Evolutionary conservation across 2,113 vertebrate genomes (phyloP), one percentile per base, ranked within the genome.

Genomic region (Mesoclemmys tuberculata): DNA sequence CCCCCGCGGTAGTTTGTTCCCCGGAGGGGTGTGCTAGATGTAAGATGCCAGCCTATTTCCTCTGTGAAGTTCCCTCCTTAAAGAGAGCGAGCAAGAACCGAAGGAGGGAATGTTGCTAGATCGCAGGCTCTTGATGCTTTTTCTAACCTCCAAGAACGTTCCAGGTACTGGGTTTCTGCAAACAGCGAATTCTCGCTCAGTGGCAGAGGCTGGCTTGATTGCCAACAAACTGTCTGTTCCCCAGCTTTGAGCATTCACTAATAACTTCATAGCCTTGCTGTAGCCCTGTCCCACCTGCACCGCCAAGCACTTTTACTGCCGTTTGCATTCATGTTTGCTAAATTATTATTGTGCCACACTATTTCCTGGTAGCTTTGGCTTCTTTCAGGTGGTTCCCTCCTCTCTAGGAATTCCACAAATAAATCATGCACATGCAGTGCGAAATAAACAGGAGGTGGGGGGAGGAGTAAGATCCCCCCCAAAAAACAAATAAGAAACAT

Each of bases 81-180:
- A n/a, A 49, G n/a, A 87, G 55, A 10, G 75, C 6, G 0, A 22
- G 68, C 0, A 22, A 12, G 31, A 35, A 13, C 0, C 2, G 5
- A n/a, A n/a, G 1, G 10, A 38, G 12, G 58, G 29, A 54, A 44
- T 0, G 3, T 1, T 27, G 7, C 4, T 68, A 35, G 61, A 16
- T 31, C 3, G 29, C 58, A 31, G 29, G 29, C 6, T 35, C 31
- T 18, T 14, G 1, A 4, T 10, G 64, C 64, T 68, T 68, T 38
- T n/a, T 10, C 64, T 68, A n/a, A n/a, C 64, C 64, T 35, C 64
- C 21, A n/a, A 22, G 64, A 38, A 38, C n/a, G 1, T 71, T n/a
- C 64, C 64, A 38, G 64, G 9, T 71, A 21, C 9, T 9, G n/a
- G 64, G 38, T 9, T 71, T 22, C 64, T 71, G 64, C 64, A 38